These are phyloP conservation scores for Pseudochirops cupreus DNA, from an alignment of 2,797 vertebrate genomes.

Conservation along the genomic window DNA sequence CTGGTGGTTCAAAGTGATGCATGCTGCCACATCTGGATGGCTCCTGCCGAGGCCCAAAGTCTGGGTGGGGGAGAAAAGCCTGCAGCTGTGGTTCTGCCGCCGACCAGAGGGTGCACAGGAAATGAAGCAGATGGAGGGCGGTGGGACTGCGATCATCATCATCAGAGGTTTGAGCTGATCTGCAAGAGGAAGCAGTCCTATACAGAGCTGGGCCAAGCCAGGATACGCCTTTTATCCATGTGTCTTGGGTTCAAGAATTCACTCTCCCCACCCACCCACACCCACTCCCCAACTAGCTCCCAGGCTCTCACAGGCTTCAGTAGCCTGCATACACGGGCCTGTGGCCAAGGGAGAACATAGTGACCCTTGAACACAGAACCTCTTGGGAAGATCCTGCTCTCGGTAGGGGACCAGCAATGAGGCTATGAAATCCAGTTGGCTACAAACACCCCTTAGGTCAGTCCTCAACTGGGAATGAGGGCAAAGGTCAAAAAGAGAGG, in stretches of 20 bases:
- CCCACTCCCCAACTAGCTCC: neutral
- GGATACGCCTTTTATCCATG: neutral
- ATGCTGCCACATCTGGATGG: slow-evolving; percentile 79
- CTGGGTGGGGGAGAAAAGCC: slow-evolving; percentile 77
- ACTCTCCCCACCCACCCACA: neutral
- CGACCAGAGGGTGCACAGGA: slow-evolving; percentile 71
- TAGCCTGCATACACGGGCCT: neutral
- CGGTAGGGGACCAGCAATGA: neutral
- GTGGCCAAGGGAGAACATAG: neutral
- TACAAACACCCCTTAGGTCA: neutral
- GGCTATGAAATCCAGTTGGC: neutral
- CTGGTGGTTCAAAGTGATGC: slow-evolving; percentile 75
- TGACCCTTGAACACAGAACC: neutral
- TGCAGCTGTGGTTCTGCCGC: slow-evolving; percentile 51
- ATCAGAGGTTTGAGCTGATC: slow-evolving; percentile 67
- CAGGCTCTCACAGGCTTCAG: neutral
- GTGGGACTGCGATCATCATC: slow-evolving; percentile 74
- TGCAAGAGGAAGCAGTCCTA: slow-evolving; percentile 58
- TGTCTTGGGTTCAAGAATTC: neutral
- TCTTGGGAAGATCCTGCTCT: neutral
- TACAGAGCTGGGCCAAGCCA: neutral
- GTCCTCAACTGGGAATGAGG: neutral
- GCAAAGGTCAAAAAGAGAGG: no score
- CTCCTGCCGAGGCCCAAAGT: slow-evolving; percentile 65
- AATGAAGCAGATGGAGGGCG: slow-evolving; percentile 75